These are phyloP conservation scores for Thymallus thymallus DNA, from an alignment of 2,113 vertebrate genomes.

Conservation along the genomic window DNA sequence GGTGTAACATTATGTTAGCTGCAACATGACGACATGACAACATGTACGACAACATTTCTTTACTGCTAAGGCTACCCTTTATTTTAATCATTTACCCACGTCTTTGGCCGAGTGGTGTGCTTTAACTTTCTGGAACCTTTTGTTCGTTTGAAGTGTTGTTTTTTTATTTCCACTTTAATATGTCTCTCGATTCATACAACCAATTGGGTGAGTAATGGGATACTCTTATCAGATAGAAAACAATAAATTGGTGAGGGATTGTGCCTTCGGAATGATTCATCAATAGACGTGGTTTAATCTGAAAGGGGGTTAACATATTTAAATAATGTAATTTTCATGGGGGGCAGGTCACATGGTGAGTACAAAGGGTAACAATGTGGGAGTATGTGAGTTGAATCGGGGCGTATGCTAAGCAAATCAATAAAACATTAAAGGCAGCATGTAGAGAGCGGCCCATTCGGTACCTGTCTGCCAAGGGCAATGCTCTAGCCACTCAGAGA, in stretches of 20 bases:
- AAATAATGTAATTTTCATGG: constrained; percentile 76
- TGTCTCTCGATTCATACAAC: constrained; percentile 67
- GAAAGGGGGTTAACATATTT: constrained; percentile 70
- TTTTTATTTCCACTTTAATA: constrained; percentile 55
- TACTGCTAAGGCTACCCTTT: constrained; percentile 1
- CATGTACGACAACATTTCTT: too few relatives aligned
- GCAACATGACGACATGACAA: too few relatives aligned
- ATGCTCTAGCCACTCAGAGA: constrained; percentile 69
- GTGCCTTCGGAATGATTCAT: constrained; percentile 60
- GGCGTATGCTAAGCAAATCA: constrained; percentile 76
- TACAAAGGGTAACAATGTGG: constrained; percentile 72
- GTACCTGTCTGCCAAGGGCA: constrained; percentile 77
- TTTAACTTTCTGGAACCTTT: too few relatives aligned
- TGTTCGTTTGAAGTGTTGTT: constrained; percentile 52
- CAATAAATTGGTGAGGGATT: constrained; percentile 52
- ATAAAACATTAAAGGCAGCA: constrained; percentile 76
- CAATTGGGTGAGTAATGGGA: constrained; percentile 63
- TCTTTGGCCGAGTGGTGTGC: too few relatives aligned
- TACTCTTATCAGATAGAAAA: constrained; percentile 63
- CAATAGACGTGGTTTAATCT: constrained; percentile 72
- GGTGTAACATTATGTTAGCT: constrained; percentile 36
- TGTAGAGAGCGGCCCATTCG: constrained; percentile 73
- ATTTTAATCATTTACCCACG: constrained; percentile 35
- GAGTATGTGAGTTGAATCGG: constrained; percentile 70
- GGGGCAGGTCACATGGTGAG: constrained; percentile 67